Evolutionary conservation across 1,140 invertebrate species (phyloP).

Genomic region (Brachionus angularis): DNA sequence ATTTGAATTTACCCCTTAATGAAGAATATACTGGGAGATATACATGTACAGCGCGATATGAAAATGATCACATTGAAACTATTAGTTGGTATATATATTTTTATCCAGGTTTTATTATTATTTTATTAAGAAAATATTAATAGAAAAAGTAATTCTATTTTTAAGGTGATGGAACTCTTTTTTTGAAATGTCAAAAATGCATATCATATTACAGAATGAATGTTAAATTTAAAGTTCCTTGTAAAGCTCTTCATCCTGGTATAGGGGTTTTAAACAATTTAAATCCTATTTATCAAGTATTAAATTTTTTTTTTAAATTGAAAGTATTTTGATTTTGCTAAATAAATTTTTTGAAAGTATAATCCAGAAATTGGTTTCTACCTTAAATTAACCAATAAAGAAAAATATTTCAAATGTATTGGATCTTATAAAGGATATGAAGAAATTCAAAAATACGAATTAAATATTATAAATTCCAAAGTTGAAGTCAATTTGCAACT

Average conservation of each 20-base stretch:
- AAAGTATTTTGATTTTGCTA: too few relatives aligned
- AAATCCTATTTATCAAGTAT: background rate
- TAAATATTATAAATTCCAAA: background rate
- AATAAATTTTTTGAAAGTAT: too few relatives aligned
- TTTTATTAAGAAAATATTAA: background rate
- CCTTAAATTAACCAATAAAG: background rate
- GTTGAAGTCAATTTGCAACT: background rate
- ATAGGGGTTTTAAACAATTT: background rate
- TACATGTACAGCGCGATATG: background rate
- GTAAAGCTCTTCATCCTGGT: constrained; percentile 11
- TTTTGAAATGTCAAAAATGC: constrained; percentile 15
- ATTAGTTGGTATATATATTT: constrained; percentile 25
- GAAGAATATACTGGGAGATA: constrained; percentile 13
- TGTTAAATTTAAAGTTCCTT: constrained; percentile 27
- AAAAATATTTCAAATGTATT: background rate
- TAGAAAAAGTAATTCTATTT: background rate
- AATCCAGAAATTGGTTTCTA: constrained; percentile 18
- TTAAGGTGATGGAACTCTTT: constrained; percentile 22
- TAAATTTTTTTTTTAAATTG: background rate
- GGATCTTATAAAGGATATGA: background rate
- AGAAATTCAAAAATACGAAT: constrained; percentile 14
- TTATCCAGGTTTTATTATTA: constrained; percentile 25
- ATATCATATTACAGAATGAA: background rate
- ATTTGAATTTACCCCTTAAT: background rate
- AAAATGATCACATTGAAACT: background rate